Base-by-base conservation (phyloP, 92 coral and sea anemone genomes). In the Anthopleura xanthogrammica region DNA sequence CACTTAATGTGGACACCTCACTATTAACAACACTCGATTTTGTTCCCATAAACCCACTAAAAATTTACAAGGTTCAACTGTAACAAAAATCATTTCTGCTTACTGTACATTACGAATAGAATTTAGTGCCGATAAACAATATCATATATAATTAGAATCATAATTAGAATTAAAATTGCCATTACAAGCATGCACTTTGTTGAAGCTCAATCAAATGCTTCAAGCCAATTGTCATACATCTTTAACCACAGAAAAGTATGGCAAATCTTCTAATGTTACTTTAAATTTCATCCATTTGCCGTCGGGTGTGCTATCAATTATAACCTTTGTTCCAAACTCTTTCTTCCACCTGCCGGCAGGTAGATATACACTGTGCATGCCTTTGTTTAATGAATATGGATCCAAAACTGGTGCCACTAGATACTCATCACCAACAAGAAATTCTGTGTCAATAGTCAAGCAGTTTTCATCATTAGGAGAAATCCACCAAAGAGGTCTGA, bases 401-500 rank as follows among this genome's bases (percentile, higher is more conserved):
- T 43, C 78, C 73, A 94, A 60, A 9, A 94, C 92, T 17, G 98
- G 98, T 77, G 98, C 98, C 41, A 94, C 92, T 4, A 94, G 92
- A 74, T 84, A 92, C 7, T 48, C 9, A 78, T 89, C 87, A 9
- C 95, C 95, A 23, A 94, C 80, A 82, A 94, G 74, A 48, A 92
- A 94, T 60, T 94, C 89, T 5, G 95, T 84, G 80, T 92, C 88
- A 9, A 92, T 85, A 36, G 48, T 79, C 62, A 89, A 90, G 7
- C 95, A 95, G 12, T 55, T 85, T 29, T 83, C 65, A 52, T 94
- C 95, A 16, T 41, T 72, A 9, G 98, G 95, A 36, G 94, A 95
- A 29, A 92, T 62, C 98, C 98, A 94, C 98, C 98, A 94, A 41
- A 94, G 60, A 4, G 98, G 98, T 11, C 94, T 83, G 41, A 94